phyloP scores from a whole-genome alignment of 1,140 invertebrate species.

The Philopotamus ludificatus region DNA sequence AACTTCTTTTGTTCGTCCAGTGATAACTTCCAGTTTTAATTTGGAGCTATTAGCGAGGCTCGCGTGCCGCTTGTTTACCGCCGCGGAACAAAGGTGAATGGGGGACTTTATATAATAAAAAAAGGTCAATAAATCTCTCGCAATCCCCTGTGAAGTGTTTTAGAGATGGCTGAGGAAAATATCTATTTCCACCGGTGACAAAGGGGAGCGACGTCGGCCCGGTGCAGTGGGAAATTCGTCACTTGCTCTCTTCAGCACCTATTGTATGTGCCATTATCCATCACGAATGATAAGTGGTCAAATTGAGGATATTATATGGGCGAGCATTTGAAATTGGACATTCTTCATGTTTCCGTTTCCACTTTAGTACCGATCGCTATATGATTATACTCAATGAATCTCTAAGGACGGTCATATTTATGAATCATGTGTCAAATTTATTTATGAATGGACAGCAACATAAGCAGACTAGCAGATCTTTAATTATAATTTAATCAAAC shows the following conservation, averaged over 20 bases:
- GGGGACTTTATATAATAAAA: constrained; percentile 22
- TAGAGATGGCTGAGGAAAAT: background rate
- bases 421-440: too few species aligned
- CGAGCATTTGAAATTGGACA: too few species aligned
- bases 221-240: background rate
- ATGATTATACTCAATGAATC: too few species aligned
- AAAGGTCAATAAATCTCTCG: constrained; percentile 15
- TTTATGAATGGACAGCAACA: too few species aligned
- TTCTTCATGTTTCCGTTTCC: too few species aligned
- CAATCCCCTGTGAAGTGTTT: background rate
- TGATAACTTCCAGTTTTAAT: constrained; percentile 29
- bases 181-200: background rate
- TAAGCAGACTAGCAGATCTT: too few species aligned
- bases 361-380: too few species aligned
- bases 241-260: background rate
- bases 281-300: too few species aligned
- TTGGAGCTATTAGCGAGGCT: constrained; percentile 22
- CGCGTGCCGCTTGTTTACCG: background rate
- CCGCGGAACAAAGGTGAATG: constrained; percentile 19
- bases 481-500: too few species aligned
- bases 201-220: background rate
- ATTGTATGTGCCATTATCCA: too few species aligned
- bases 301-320: too few species aligned
- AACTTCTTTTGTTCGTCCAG: constrained; percentile 23
- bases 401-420: too few species aligned